A percentile compares a stretch with the other conserved stretches of the same genome.
phyloP scores from a whole-genome alignment of 2,113 vertebrate genomes.

The Eudyptes chrysolophus region DNA sequence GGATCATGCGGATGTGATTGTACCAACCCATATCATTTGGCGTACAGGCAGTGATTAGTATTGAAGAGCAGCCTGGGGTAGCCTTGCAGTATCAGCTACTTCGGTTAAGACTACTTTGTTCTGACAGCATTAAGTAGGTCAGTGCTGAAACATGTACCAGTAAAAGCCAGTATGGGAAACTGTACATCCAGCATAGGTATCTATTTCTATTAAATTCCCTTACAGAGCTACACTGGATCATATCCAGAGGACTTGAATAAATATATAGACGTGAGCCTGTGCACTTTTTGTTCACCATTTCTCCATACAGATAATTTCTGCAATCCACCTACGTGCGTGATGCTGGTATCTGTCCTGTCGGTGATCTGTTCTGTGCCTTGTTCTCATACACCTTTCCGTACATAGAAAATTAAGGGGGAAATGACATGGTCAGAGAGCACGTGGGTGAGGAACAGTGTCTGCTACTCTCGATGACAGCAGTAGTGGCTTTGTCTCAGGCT shows the following conservation, averaged over 20 bases:
- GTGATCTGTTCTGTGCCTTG: neutral
- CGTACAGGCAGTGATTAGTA: neutral
- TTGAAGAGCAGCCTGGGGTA: neutral
- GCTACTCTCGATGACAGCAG: neutral
- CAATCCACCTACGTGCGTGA: accelerated
- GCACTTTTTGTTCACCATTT: neutral
- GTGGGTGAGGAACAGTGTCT: neutral
- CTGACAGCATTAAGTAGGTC: neutral
- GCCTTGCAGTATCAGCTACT: neutral
- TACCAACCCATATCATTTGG: accelerated
- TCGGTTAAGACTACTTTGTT: neutral
- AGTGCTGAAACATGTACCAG: neutral
- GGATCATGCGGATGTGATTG: neutral
- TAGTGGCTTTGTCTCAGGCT: neutral
- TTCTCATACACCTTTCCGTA: neutral
- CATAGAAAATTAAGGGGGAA: neutral
- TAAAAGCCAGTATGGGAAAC: neutral
- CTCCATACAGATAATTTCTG: neutral
- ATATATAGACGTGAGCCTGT: neutral
- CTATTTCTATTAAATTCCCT: neutral
- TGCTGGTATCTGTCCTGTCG: neutral
- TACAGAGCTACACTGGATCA: accelerated
- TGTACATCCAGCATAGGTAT: accelerated
- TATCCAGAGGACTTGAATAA: neutral
- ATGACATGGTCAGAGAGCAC: neutral